Evolutionary conservation across 2,113 vertebrate species (phyloP), one percentile per base, ranked within the genome.

Genomic region (Tenrec ecaudatus): DNA sequence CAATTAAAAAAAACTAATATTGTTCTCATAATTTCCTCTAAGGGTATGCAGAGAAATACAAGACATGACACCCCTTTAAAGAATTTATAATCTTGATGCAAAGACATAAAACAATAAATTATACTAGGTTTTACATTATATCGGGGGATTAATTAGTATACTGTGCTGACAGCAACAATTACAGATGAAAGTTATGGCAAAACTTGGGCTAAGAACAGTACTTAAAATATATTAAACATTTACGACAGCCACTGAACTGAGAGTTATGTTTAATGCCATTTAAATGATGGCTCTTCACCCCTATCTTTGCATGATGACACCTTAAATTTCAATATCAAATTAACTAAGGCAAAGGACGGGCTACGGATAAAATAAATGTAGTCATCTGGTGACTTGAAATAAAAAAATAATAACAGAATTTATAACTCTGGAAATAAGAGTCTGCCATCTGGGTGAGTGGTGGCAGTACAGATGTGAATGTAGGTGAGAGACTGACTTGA

Each of bases 11-110:
- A 53, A 53, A 10, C 62, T 27, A 57, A 25, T n/a, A 71, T 8
- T 2, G 14, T 60, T 75, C 84, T 90, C 29, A 85, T 89, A 66
- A 79, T 82, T 91, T 94, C 73, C 92, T 36, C 43, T 92, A 66
- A 88, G 4, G 43, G 36, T 3, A 27, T 38, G n/a, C n/a, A 76
- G 31, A 89, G 57, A 79, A 80, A 84, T 36, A 64, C 22, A 94
- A 92, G n/a, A 9, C 6, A 68, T 36, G 47, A 8, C 9, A 58
- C 29, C 0, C 19, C 31, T 76, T 73, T 57, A 88, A 87, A 88
- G 43, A 85, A 92, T 40, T 40, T 89, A 31, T 27, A 82, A 14
- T 64, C 62, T 69, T 85, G 31, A 87, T 82, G 82, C 6, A 53
- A 91, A 91, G 20, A 78, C 5, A 64, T 53, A 73, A 43, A 90